Percentiles rank a stretch among this genome's conserved stretches.
These are phyloP conservation scores for Enteromius anoplus DNA, from an alignment of 2,797 vertebrate genomes.

Conservation along the genomic window DNA sequence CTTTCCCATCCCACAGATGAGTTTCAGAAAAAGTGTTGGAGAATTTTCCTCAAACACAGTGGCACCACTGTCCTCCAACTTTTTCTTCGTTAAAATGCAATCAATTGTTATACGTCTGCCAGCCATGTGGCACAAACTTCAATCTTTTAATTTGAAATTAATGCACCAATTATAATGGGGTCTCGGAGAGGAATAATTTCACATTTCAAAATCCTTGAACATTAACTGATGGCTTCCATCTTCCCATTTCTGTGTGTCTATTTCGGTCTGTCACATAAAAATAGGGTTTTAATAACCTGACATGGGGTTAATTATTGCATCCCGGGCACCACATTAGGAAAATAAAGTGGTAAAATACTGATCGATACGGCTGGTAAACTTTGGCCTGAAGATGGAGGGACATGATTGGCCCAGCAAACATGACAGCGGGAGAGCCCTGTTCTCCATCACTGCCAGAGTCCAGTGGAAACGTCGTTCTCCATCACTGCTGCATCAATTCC, in stretches of 20 bases:
- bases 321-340: slow-evolving; percentile 75
- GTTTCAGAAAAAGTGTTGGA: background rate
- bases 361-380: slow-evolving; percentile 76
- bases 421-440: slow-evolving; percentile 64
- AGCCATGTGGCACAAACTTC: slow-evolving; percentile 25
- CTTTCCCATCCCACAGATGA: slow-evolving; percentile 52
- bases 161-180: slow-evolving; percentile 44
- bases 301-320: slow-evolving; percentile 77
- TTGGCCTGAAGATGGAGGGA: slow-evolving; percentile 67
- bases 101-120: slow-evolving; percentile 39
- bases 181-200: slow-evolving; percentile 54
- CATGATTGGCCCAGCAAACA: slow-evolving; percentile 64
- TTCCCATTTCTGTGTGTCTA: slow-evolving; percentile 79
- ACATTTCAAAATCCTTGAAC: slow-evolving; percentile 62
- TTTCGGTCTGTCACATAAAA: slow-evolving; percentile 84
- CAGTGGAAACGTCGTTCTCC: slow-evolving; percentile 65
- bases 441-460: slow-evolving; percentile 75
- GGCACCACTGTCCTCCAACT: slow-evolving; percentile 32
- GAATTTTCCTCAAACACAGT: slow-evolving; percentile 6
- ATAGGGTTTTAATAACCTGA: slow-evolving; percentile 83
- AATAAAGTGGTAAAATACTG: slow-evolving; percentile 80
- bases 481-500: slow-evolving; percentile 64
- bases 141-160: slow-evolving; percentile 45
- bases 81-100: slow-evolving; percentile 44
- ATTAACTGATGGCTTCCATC: slow-evolving; percentile 69